Evolutionary conservation across 1,140 invertebrate species (phyloP).

Genomic region (Atta colombica): DNA sequence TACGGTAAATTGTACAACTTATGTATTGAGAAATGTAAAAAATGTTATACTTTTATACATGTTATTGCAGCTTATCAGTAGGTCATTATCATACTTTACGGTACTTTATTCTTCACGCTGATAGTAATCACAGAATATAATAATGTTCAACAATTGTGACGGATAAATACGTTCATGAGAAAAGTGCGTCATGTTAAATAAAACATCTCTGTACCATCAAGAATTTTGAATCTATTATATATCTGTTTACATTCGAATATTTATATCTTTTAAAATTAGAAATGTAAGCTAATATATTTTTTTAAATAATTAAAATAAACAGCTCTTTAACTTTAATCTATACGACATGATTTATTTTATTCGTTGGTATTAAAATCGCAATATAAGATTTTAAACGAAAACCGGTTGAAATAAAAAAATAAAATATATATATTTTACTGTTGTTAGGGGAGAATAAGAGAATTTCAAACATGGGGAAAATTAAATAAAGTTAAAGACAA

Average conservation of each 20-base stretch:
- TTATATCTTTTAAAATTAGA: neutral
- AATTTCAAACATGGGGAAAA: too few species aligned
- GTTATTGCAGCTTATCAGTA: slow-evolving; percentile 32
- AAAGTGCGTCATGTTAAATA: neutral
- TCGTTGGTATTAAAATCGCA: neutral
- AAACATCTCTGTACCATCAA: neutral
- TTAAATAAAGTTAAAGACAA: too few species aligned
- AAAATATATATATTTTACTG: too few species aligned
- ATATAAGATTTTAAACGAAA: too few species aligned
- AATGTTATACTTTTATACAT: slow-evolving; percentile 23
- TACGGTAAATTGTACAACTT: slow-evolving; percentile 43
- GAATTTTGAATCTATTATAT: neutral
- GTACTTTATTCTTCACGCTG: slow-evolving; percentile 28
- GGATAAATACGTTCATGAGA: neutral
- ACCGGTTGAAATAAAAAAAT: too few species aligned
- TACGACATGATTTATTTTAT: slow-evolving; percentile 1
- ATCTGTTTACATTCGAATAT: neutral
- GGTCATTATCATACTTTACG: slow-evolving; percentile 53
- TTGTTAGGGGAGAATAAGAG: too few species aligned
- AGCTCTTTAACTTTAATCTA: neutral
- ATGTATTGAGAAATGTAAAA: neutral
- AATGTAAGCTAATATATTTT: neutral
- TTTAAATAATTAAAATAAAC: slow-evolving; percentile 26
- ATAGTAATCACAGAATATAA: neutral
- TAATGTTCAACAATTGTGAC: neutral